phyloP scores from a whole-genome alignment of 2,797 vertebrate genomes.

The Micrastur ruficollis region DNA sequence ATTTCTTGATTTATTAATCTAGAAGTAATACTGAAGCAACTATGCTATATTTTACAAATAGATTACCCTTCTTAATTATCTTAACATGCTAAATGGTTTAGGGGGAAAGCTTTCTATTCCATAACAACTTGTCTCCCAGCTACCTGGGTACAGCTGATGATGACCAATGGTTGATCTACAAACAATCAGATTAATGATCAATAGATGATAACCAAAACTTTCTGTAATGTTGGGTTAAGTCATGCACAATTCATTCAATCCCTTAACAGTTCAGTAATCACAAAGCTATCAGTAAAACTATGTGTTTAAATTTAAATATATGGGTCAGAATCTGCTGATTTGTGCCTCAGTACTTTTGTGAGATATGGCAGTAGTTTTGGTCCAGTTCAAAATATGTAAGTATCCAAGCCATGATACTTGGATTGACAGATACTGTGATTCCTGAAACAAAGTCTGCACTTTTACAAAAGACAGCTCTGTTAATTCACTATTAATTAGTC shows the following conservation, averaged over 20 bases:
- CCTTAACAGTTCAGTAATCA: background rate
- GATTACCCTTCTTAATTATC: background rate
- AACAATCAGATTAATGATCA: background rate
- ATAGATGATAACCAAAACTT: background rate
- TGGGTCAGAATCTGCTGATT: background rate
- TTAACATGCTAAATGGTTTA: background rate
- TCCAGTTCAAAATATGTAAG: background rate
- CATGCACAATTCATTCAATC: background rate
- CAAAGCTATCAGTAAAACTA: background rate
- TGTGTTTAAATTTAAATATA: background rate
- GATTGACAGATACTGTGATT: background rate
- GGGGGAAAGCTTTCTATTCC: background rate
- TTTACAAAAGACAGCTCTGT: background rate
- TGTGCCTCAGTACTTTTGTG: background rate
- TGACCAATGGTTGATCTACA: background rate
- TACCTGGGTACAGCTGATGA: background rate
- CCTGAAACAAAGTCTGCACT: background rate
- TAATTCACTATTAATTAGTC: background rate
- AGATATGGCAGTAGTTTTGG: background rate
- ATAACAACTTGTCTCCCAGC: background rate
- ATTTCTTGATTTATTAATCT: background rate
- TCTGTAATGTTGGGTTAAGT: background rate
- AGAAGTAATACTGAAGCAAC: background rate
- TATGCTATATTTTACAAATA: background rate
- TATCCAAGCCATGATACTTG: background rate